phyloP scores from a whole-genome alignment of 37 sponge, comb jelly and placozoan species.

The Crambe crambe region DNA sequence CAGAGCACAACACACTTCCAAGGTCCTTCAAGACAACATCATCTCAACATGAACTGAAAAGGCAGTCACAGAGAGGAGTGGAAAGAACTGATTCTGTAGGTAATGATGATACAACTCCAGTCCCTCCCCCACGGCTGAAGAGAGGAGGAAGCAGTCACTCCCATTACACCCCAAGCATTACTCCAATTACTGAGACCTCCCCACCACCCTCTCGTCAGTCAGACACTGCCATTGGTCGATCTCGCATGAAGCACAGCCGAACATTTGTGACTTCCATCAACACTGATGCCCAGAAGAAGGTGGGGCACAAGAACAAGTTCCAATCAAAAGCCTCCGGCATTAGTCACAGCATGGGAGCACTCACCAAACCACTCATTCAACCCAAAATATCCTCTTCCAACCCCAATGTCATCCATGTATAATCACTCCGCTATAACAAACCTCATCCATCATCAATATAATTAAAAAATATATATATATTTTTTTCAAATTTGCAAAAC shows the following conservation, averaged over 20 bases:
- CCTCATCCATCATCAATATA: neutral
- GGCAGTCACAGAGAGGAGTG: neutral
- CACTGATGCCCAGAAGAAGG: too few relatives aligned
- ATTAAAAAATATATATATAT: too few relatives aligned
- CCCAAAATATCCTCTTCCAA: conserved; percentile 59
- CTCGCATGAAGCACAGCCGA: conserved; percentile 6
- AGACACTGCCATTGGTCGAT: neutral
- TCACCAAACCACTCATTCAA: conserved; percentile 42
- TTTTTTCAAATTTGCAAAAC: neutral
- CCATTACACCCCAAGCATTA: neutral
- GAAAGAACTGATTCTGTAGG: neutral
- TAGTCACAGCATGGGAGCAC: conserved; percentile 23
- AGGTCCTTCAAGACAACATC: conserved; percentile 1
- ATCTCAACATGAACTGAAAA: neutral
- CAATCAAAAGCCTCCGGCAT: neutral
- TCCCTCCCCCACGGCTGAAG: conserved; percentile 14
- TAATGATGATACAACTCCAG: neutral
- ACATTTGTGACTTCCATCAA: neutral
- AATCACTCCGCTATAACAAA: neutral
- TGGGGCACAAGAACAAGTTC: neutral
- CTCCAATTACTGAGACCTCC: neutral
- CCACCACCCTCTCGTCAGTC: neutral
- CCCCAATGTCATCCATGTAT: conserved; percentile 70
- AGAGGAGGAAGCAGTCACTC: neutral
- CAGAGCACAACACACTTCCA: conserved; percentile 6